Conservation (phyloP, 2,113 vertebrate genomes). For the Vidua macroura region DNA sequence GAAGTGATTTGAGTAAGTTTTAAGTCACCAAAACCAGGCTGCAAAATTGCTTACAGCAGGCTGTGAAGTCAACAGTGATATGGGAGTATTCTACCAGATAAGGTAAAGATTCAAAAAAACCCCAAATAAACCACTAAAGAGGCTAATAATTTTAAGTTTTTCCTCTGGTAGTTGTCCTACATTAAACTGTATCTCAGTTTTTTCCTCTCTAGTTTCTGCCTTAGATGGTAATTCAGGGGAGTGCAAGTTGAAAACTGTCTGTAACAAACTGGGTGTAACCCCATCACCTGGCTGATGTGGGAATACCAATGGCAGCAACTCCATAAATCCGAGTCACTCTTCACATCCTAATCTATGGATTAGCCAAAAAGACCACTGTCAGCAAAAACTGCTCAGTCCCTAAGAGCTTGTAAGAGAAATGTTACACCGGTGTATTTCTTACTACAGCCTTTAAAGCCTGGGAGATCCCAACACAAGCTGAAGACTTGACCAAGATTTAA, state of each 20-base stretch:
- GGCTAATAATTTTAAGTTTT: neutral
- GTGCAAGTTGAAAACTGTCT: neutral
- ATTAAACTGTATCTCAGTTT: neutral
- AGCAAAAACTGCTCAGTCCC: neutral
- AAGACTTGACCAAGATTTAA: conserved; percentile 13
- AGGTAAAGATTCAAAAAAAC: neutral
- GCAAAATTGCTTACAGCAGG: neutral
- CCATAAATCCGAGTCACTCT: conserved; percentile 18
- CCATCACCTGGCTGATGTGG: conserved; percentile 45
- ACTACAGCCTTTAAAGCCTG: neutral
- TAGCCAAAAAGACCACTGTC: neutral
- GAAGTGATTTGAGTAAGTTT: neutral
- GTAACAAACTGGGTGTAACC: conserved; percentile 17
- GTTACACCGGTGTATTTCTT: neutral
- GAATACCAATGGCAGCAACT: conserved; percentile 17
- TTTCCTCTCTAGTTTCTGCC: neutral
- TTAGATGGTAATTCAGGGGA: neutral
- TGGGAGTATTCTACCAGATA: neutral
- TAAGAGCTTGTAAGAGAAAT: neutral
- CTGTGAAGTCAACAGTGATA: neutral
- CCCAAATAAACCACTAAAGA: neutral
- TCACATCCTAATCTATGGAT: conserved; percentile 9
- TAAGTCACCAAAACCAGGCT: neutral
- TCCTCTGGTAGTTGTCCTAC: neutral
- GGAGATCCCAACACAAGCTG: neutral